A percentile compares a stretch with the other conserved stretches of the same genome.
Conservation (phyloP, 2,888 invertebrate genomes). For the Reticulitermes lucifugus region DNA sequence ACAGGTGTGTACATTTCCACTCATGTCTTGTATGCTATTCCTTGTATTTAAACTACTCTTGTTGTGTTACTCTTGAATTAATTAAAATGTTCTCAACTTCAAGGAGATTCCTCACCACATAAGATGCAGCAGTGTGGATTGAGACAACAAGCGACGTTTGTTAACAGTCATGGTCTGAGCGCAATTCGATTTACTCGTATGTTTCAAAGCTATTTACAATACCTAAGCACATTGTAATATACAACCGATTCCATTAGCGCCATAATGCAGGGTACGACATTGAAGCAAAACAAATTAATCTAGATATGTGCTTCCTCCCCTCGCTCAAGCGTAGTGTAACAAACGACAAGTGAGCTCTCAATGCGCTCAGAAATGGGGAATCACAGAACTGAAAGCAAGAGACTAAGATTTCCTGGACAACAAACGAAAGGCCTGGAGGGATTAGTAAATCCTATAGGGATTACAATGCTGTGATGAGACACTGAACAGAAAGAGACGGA, state of each 20-base stretch:
- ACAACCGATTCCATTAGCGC: constrained; percentile 11
- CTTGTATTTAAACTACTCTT: no score
- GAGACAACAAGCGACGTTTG: no score
- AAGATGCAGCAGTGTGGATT: no score
- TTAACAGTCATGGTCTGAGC: no score
- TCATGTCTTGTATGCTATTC: no score
- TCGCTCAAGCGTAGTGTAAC: neutral
- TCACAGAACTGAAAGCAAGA: constrained; percentile 28
- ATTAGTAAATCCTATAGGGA: constrained; percentile 44
- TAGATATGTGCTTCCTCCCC: neutral
- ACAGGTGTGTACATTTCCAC: no score
- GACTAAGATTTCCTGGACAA: constrained; percentile 39
- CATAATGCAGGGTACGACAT: neutral
- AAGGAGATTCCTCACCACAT: no score
- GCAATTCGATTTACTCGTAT: no score
- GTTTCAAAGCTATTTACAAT: neutral
- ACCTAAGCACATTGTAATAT: neutral
- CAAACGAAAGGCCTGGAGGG: constrained; percentile 42
- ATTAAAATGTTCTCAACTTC: no score
- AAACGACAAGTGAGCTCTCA: constrained; percentile 12
- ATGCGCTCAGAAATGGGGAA: constrained; percentile 39
- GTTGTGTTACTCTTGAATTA: no score
- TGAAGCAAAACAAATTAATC: neutral
- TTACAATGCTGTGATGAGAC: constrained; percentile 44
- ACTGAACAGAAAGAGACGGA: constrained; percentile 36